Evolutionary conservation across 2,113 vertebrate species (phyloP), one percentile per base, ranked within the genome.

Genomic region (Caracal caracal): DNA sequence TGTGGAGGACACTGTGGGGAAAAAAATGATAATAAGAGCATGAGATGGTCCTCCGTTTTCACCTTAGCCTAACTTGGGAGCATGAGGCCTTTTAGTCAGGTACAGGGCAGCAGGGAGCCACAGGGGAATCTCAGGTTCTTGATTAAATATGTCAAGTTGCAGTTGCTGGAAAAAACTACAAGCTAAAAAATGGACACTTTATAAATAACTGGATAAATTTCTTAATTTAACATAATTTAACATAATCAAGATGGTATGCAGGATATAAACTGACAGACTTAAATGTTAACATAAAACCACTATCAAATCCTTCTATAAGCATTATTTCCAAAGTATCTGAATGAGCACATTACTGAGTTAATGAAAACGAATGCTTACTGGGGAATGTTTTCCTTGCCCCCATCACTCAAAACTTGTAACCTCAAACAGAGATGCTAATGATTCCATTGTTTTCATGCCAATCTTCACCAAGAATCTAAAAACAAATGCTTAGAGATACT

Each of bases 281-380:
- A 70, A 90, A 49, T 66, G 16, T 66, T 78, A 61, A 61, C 3
- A 56, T 37, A 76, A 79, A 79, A 88, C 56, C 47, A 93, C 19
- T 75, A 53, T 66, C 56, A 90, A 49, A 70, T 66, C 10, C n/a
- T 88, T 76, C 65, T 24, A 35, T 59, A 85, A 91, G 51, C 79
- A 92, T 76, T 66, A 63, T 63, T 93, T 53, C 47, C 66, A 75
- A 88, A 87, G 79, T 78, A 93, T 43, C 28, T 93, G 24, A 93
- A 35, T 88, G 49, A 76, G 16, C 17, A 66, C 28, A 68, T 19
- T 47, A 68, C 20, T 86, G 6, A n/a, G 7, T 0, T 70, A 80
- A 85, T 76, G 51, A 95, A 94, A 83, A 89, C 3, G 66, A 82
- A 5, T 43, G 59, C 17, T 95, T 78, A 88, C 28, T 4, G 59